Evolutionary conservation across 2,888 invertebrate species (phyloP).

Genomic region (Troides helena): DNA sequence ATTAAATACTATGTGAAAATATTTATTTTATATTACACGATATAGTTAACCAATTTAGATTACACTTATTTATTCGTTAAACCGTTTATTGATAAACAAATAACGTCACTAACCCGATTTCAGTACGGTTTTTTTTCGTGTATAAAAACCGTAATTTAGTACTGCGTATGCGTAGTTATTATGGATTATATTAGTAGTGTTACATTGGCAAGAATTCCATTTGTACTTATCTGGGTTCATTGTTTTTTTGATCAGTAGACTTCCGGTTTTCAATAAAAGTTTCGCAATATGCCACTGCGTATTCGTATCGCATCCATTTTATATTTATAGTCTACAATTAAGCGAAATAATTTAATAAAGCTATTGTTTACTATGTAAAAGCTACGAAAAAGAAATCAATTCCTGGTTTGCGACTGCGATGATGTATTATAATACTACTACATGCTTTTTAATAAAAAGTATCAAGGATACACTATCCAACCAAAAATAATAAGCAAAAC

Average conservation of each 20-base stretch:
- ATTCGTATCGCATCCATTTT: not conserved
- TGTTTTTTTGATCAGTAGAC: slow-evolving; percentile 20
- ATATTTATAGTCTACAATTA: slow-evolving; percentile 9
- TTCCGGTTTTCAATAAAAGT: not conserved
- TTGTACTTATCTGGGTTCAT: slow-evolving; percentile 55
- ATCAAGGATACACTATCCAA: too few species aligned
- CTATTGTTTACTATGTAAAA: slow-evolving; percentile 14
- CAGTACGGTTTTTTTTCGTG: slow-evolving; percentile 9
- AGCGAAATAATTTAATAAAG: not conserved
- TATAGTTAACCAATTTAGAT: not conserved
- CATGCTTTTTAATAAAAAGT: too few species aligned
- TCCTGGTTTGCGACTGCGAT: slow-evolving; percentile 12
- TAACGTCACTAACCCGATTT: slow-evolving; percentile 2
- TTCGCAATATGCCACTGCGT: not conserved
- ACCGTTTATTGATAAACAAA: not conserved
- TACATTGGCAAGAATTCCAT: slow-evolving; percentile 61
- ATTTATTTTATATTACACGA: not conserved
- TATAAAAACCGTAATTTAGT: not conserved
- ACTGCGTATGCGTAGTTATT: slow-evolving; percentile 18
- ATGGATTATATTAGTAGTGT: slow-evolving; percentile 31
- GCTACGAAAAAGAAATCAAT: slow-evolving; percentile 28
- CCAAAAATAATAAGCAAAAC: too few species aligned
- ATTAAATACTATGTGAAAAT: not conserved
- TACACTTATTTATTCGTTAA: not conserved
- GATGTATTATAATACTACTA: too few species aligned